These are phyloP conservation scores for Camelus bactrianus DNA, from an alignment of 2,113 vertebrate species.

Conservation along the genomic window DNA sequence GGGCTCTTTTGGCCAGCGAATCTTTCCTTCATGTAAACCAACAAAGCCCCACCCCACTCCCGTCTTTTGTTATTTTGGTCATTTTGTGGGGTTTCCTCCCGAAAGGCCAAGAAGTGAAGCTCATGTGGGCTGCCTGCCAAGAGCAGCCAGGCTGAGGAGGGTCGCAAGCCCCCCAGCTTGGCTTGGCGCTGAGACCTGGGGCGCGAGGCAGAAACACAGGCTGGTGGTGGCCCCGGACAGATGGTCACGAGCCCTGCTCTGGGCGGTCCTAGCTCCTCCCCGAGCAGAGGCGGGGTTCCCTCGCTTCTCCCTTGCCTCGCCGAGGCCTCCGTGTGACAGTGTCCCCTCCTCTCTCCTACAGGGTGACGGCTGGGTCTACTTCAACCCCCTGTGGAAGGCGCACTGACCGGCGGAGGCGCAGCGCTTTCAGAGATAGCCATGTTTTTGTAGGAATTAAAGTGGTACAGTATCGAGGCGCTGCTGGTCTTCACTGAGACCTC, in stretches of 20 bases:
- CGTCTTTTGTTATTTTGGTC: neutral
- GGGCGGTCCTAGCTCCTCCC: too few species aligned
- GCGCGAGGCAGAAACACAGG: accelerated
- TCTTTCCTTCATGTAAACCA: neutral
- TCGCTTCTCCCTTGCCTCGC: neutral
- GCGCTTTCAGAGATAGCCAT: conserved; percentile 62
- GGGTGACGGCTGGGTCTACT: conserved; percentile 95
- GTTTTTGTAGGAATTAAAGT: conserved; percentile 86
- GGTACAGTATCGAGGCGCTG: conserved; percentile 77
- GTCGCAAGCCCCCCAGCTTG: accelerated
- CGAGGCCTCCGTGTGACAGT: conserved; percentile 43
- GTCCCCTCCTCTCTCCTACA: conserved; percentile 83
- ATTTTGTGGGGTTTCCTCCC: neutral
- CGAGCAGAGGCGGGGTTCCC: neutral
- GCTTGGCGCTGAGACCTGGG: neutral
- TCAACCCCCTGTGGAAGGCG: conserved; percentile 94
- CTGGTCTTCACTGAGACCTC: conserved; percentile 69
- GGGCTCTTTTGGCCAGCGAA: neutral
- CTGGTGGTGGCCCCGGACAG: neutral
- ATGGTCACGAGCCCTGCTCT: neutral
- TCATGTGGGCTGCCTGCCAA: neutral
- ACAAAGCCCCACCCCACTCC: neutral
- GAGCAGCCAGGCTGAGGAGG: neutral
- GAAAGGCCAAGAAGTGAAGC: neutral
- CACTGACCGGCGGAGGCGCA: conserved; percentile 86